A percentile compares a stretch with the other conserved stretches of the same genome.
phyloP scores from a whole-genome alignment of 2,888 invertebrate species.

The Nomada fucata region DNA sequence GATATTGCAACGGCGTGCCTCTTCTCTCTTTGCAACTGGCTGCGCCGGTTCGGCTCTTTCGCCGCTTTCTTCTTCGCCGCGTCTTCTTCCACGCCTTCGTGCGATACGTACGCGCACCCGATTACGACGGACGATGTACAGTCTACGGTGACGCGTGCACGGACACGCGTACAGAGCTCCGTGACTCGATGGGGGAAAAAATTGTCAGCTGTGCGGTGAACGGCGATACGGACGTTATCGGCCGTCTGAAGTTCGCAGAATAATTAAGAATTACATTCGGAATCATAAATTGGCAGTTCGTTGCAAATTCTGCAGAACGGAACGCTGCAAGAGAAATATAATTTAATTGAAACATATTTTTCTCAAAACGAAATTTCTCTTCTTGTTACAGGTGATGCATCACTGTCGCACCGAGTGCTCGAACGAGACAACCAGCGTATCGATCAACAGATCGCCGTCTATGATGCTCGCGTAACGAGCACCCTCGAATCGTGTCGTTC shows the following conservation, averaged over 20 bases:
- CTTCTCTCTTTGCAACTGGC: slow-evolving; percentile 70
- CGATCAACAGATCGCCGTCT: slow-evolving; percentile 16
- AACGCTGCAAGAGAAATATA: background rate
- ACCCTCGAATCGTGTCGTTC: background rate
- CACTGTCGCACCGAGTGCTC: slow-evolving; percentile 46
- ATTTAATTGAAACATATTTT: background rate
- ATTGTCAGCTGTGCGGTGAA: slow-evolving; percentile 34
- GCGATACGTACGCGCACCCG: slow-evolving; percentile 22
- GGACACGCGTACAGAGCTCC: background rate
- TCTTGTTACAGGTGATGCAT: slow-evolving; percentile 77
- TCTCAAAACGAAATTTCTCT: background rate
- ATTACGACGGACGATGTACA: slow-evolving; percentile 41
- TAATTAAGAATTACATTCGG: background rate
- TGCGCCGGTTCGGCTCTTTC: slow-evolving; percentile 51
- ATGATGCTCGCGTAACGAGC: slow-evolving; percentile 64
- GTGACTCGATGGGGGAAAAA: background rate
- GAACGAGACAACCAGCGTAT: slow-evolving; percentile 29
- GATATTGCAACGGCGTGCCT: slow-evolving; percentile 73
- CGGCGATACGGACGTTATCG: slow-evolving; percentile 3
- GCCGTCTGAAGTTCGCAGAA: accelerated
- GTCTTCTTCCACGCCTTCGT: slow-evolving; percentile 14
- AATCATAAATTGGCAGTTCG: no score
- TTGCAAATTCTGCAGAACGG: no score
- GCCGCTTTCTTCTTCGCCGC: slow-evolving; percentile 9
- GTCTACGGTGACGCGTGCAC: slow-evolving; percentile 47